phyloP scores from a whole-genome alignment of 2,797 vertebrate species.

The Phaenicophaeus curvirostris region DNA sequence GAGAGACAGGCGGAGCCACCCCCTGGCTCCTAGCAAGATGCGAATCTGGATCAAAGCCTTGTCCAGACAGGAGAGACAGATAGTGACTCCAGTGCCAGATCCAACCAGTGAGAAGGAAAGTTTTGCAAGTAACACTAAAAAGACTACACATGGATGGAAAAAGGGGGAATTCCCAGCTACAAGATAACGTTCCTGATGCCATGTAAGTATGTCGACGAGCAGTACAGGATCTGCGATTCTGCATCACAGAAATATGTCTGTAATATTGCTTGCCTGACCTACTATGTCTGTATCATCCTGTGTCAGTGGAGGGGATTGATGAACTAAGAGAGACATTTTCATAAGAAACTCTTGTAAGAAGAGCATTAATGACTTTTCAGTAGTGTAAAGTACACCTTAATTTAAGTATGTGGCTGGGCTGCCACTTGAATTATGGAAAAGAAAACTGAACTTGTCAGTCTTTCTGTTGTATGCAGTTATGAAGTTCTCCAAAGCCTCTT shows the following conservation, averaged over 20 bases:
- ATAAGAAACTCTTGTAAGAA: neutral
- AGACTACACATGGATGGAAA: neutral
- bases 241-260: neutral
- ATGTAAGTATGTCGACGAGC: neutral
- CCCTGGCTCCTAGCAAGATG: neutral
- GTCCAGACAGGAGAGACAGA: neutral
- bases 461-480: neutral
- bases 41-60: neutral
- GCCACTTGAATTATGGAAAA: slow-evolving; percentile 29
- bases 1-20: neutral
- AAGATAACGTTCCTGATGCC: neutral
- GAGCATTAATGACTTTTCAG: slow-evolving; percentile 44
- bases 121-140: neutral
- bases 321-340: slow-evolving; percentile 17
- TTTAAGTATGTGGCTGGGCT: slow-evolving; percentile 31
- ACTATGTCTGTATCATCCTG: neutral
- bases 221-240: neutral
- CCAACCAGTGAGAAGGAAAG: neutral
- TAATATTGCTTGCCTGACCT: neutral
- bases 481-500: neutral
- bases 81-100: neutral
- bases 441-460: neutral
- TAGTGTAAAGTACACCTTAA: slow-evolving; percentile 42
- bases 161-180: neutral
- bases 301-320: neutral